Evolutionary conservation across 2,888 invertebrate genomes (phyloP).

Genomic region (Agrotis ipsilon): DNA sequence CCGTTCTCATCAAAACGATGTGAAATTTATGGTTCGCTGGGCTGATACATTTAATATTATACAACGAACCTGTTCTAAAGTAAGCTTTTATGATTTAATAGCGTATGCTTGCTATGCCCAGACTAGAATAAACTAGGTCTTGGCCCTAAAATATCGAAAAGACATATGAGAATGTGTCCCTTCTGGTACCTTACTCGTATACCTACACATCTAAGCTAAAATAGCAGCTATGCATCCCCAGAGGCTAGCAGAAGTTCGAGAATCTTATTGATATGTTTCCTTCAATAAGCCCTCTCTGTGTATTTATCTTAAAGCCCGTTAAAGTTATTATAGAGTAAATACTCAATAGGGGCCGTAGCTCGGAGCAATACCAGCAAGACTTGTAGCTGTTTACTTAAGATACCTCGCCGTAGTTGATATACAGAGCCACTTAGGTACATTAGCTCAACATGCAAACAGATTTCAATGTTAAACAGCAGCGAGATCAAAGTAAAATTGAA

Average conservation of each 20-base stretch:
- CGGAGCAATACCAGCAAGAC: constrained; percentile 23
- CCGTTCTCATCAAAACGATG: constrained; percentile 38
- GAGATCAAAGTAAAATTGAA: constrained; percentile 48
- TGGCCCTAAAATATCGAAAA: constrained; percentile 12
- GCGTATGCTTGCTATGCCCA: constrained; percentile 1
- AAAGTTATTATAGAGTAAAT: constrained; percentile 55
- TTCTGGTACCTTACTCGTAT: constrained; percentile 12
- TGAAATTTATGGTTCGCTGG: constrained; percentile 38
- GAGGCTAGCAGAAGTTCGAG: constrained; percentile 44
- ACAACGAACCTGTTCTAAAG: constrained; percentile 24
- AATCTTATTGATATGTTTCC: constrained; percentile 59
- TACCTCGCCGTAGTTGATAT: constrained; percentile 34
- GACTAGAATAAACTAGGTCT: not conserved
- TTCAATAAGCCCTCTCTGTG: constrained; percentile 43
- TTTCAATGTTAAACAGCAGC: constrained; percentile 21
- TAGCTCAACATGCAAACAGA: constrained; percentile 22
- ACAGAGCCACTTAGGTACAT: constrained; percentile 14
- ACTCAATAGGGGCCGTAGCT: constrained; percentile 46
- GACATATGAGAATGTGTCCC: constrained; percentile 16
- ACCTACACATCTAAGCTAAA: constrained; percentile 28
- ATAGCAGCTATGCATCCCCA: constrained; percentile 45
- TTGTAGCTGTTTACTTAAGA: constrained; percentile 40
- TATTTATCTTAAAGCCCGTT: constrained; percentile 55
- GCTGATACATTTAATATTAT: constrained; percentile 44
- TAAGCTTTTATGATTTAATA: constrained; percentile 13